Conservation (phyloP, 2,113 vertebrate genomes). For the Mungos mungo region DNA sequence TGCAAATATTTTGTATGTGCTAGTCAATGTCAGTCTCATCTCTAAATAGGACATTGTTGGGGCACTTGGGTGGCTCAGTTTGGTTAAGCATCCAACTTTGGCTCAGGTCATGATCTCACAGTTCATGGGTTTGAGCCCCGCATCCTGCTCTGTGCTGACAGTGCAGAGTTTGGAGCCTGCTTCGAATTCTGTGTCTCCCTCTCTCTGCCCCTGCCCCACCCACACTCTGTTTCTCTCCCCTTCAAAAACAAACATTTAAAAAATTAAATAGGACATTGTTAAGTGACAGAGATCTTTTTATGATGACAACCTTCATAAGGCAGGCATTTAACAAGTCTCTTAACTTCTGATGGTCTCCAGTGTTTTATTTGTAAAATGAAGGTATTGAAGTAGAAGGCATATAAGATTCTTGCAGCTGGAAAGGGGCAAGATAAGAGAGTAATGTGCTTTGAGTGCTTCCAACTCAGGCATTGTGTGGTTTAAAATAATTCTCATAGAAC, state of each 20-base stretch:
- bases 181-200: too few species aligned
- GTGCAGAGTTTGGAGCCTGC: too few species aligned
- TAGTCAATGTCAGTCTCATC: neutral
- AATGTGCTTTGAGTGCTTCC: neutral
- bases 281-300: neutral
- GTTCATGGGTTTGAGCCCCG: too few species aligned
- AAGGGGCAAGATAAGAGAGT: neutral
- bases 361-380: slow-evolving; percentile 38
- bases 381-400: neutral
- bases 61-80: too few species aligned
- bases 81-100: too few species aligned
- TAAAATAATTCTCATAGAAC: neutral
- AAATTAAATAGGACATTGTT: neutral
- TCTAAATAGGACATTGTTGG: neutral
- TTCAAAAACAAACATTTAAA: too few species aligned
- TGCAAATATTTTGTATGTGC: slow-evolving; percentile 40
- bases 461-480: neutral
- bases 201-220: too few species aligned
- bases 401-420: neutral
- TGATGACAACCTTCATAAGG: too few species aligned
- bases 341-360: neutral
- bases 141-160: too few species aligned
- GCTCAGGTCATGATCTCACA: too few species aligned
- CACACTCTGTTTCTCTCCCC: too few species aligned
- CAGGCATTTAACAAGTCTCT: slow-evolving; percentile 17